Conservation (phyloP, 2,797 vertebrate genomes). For the Tokudaia tokunoshimensis region DNA sequence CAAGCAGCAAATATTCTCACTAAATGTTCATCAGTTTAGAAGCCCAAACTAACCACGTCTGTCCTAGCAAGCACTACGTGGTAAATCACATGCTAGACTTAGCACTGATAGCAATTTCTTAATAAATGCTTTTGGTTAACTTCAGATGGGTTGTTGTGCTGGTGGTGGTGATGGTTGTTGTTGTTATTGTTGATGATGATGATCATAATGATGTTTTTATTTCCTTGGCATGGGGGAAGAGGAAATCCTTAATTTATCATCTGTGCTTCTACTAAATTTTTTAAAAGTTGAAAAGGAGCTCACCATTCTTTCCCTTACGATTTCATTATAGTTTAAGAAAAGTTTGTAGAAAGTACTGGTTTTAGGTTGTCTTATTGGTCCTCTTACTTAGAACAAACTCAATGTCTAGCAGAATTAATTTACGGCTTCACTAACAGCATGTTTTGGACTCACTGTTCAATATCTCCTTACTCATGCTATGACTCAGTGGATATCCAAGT, state of each 20-base stretch:
- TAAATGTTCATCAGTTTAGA: background rate
- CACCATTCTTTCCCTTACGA: constrained; percentile 9
- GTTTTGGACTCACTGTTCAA: background rate
- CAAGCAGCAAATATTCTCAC: background rate
- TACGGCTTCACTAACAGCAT: background rate
- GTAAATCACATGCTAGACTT: background rate
- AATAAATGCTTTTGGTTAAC: background rate
- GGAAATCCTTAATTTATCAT: background rate
- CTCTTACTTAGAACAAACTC: background rate
- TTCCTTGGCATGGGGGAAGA: background rate
- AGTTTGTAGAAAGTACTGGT: background rate
- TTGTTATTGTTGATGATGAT: background rate
- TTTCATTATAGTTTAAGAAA: background rate
- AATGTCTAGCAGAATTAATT: background rate
- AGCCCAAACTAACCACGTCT: background rate
- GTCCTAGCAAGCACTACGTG: background rate
- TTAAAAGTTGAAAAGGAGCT: background rate
- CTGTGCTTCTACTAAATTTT: constrained; percentile 24
- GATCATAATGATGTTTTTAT: background rate
- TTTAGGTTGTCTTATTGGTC: background rate
- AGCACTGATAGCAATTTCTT: background rate
- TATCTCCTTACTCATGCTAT: background rate
- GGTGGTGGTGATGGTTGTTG: background rate
- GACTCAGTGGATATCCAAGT: background rate
- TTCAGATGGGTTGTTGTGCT: constrained; percentile 20